phyloP scores from a whole-genome alignment of 2,888 invertebrate genomes.

The Catonia carolina region DNA sequence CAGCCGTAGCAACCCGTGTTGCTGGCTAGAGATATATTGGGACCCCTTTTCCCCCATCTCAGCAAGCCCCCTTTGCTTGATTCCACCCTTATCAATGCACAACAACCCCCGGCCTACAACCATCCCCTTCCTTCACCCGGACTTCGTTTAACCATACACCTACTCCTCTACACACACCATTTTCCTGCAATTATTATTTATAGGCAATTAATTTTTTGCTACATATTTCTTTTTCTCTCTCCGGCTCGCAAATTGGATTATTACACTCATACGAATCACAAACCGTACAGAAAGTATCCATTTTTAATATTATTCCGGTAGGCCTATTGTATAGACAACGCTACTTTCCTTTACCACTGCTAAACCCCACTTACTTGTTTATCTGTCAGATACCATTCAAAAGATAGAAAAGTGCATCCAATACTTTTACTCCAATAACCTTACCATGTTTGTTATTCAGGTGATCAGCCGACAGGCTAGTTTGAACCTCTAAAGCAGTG shows the following conservation, averaged over 20 bases:
- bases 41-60: background rate
- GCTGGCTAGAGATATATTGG: too few species aligned
- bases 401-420: too few species aligned
- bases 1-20: conserved; percentile 2
- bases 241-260: conserved; percentile 9
- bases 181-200: conserved; percentile 26
- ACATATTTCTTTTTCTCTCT: conserved; percentile 15
- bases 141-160: background rate
- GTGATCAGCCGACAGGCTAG: too few species aligned
- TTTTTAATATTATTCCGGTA: too few species aligned
- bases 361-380: too few species aligned
- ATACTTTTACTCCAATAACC: too few species aligned
- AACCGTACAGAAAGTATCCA: too few species aligned
- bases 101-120: background rate
- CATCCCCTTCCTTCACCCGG: background rate
- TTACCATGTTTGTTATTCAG: too few species aligned
- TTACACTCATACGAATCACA: background rate
- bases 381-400: too few species aligned
- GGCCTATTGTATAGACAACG: too few species aligned
- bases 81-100: conserved; percentile 1
- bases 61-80: background rate
- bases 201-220: conserved; percentile 16
- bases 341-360: too few species aligned
- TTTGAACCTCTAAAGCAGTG: too few species aligned
- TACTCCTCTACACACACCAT: conserved; percentile 26